phyloP scores from a whole-genome alignment of 2,113 vertebrate genomes.

The Argyrosomus japonicus region DNA sequence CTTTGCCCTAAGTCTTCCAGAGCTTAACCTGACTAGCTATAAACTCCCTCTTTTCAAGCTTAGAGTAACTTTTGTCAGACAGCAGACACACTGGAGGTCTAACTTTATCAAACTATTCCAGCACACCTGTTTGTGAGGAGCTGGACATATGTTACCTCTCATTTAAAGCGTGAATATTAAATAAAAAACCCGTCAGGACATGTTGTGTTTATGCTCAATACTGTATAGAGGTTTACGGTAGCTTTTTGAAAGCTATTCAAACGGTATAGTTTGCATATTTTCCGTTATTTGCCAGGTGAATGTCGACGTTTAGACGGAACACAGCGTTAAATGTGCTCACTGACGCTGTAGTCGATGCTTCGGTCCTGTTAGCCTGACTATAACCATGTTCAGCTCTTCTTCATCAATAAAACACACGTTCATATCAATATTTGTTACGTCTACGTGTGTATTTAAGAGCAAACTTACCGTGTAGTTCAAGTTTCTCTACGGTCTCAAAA shows the following conservation, averaged over 20 bases:
- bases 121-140: not conserved
- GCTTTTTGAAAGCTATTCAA: too few species aligned
- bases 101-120: not conserved
- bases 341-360: not conserved
- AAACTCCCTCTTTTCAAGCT: not conserved
- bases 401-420: not conserved
- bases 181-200: not conserved
- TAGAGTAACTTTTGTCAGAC: not conserved
- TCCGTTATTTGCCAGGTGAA: not conserved
- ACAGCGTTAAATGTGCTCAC: not conserved
- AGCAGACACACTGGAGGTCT: not conserved
- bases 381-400: not conserved
- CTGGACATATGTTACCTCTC: not conserved
- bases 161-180: not conserved
- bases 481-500: not conserved
- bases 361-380: not conserved
- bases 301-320: not conserved
- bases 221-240: not conserved
- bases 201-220: too few species aligned
- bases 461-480: conserved; percentile 44
- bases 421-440: not conserved
- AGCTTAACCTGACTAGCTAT: too few species aligned
- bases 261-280: too few species aligned
- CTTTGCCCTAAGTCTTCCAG: too few species aligned
- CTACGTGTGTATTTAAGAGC: fast-evolving